Base-by-base conservation (phyloP, 2,888 invertebrate species). In the Pseudanteris insignis region DNA sequence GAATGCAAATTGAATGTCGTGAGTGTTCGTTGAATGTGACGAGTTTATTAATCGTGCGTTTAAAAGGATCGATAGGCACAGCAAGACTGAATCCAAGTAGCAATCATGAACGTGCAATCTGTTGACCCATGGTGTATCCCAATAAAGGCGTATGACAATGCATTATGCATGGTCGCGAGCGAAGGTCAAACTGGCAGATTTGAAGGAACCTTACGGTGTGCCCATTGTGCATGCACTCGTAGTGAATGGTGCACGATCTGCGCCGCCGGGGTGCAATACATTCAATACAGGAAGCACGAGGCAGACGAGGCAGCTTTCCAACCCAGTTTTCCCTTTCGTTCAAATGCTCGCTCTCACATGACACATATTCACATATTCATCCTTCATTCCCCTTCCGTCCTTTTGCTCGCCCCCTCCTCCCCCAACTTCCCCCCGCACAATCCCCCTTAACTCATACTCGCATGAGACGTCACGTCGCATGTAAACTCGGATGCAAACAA, bases 291-390 rank as follows among this genome's bases (percentile, higher is more conserved):
- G 47, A 48, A 41, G 55, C 48, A 36, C 60, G 38, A 40, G 50
- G 54, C 47, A 53, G 58, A 60, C 32, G 66, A 65, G 64, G 54
- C 62, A 57, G 67, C 70, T 67, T 69, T 70, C 67, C 70, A 70
- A 62, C 70, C 71, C 66, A 69, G 72, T 70, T 75, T 75, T 73
- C 74, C 68, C 74, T 74, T 75, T 75, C 75, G 67, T 72, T 74
- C 67, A 66, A 60, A 65, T 67, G 64, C 67, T 64, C 66, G 67
- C 70, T 63, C 61, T 70, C 66, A 64, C 68, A 66, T 73, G 72
- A 71, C 72, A 75, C 70, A 76, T 74, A 75, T 72, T 72, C 74
- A 70, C 70, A 69, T 73, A 73, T 75, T 71, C 73, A 69, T 67
- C 67, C 69, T 62, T 43, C 55, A 40, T 34, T 57, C 55, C 40